Evolutionary conservation across 2,113 vertebrate species (phyloP), one percentile per base, ranked within the genome.

Genomic region (Brachyhypopomus gauderio): DNA sequence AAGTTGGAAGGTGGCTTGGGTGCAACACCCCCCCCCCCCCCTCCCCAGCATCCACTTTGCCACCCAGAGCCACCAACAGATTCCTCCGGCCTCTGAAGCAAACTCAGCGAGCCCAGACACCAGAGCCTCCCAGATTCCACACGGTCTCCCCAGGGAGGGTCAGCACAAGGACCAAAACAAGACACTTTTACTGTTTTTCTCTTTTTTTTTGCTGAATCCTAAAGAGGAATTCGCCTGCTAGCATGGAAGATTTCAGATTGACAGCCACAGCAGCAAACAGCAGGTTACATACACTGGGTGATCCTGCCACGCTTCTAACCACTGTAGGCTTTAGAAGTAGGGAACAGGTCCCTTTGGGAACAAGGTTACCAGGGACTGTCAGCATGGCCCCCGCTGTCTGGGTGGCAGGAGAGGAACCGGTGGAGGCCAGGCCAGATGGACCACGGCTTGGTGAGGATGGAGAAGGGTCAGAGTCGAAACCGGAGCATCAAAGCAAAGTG

Each of bases 401-500:
- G 77, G 77, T 83, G 81, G 84, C 83, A 77, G 84, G 85, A 73
- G 67, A 73, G 30, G 22, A 82, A 55, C 25, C 23, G 77, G 79
- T 77, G 71, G 81, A 63, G 80, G 72, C 60, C 83, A 71, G 88
- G 90, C 93, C 94, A 95, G 94, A 95, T 94, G 94, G 94, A 93
- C 86, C 20, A 83, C 85, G 83, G 92, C 88, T 91, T 91, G 92
- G 89, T 86, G 87, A 88, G 91, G 88, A 92, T 82, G 85, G 83
- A 87, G 3, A 83, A 91, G 91, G 94, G 93, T 94, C 93, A 94
- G 82, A 94, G 88, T 87, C 94, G 94, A 95, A 96, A 96, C 91
- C 86, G 90, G 93, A 96, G 92, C 90, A 95, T 96, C 94, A 95
- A 96, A 95, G 95, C 85, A 78, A 89, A 85, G 78, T 87, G 84